Conservation (phyloP, 2,113 vertebrate genomes). For the Ibidorhyncha struthersii region DNA sequence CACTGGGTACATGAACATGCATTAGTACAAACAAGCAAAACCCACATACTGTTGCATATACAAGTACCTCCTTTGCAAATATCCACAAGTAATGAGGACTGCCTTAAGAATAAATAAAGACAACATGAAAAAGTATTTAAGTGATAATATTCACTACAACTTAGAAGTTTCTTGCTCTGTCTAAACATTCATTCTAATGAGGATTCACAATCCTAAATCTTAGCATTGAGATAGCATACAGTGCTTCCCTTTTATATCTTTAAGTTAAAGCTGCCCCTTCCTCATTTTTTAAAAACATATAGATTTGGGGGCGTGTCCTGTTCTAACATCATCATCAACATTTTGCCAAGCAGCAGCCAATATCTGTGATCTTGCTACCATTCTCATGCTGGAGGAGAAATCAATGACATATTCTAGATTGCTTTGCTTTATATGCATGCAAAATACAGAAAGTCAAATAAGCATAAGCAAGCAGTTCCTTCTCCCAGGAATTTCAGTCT, state of each 20-base stretch:
- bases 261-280: neutral
- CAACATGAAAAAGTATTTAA: too few species aligned
- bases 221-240: neutral
- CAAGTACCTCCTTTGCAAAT: neutral
- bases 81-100: neutral
- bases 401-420: neutral
- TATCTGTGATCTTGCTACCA: neutral
- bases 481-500: neutral
- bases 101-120: too few species aligned
- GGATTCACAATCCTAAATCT: neutral
- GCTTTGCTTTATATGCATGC: neutral
- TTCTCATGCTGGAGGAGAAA: neutral
- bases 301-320: neutral
- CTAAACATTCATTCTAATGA: neutral
- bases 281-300: neutral
- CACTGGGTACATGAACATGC: fast-evolving
- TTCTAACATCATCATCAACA: neutral
- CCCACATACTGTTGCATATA: fast-evolving
- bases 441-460: neutral
- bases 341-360: neutral
- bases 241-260: neutral
- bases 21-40: neutral
- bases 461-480: neutral
- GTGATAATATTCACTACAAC: neutral
- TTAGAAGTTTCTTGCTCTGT: neutral